Percentiles rank a stretch among this genome's conserved stretches.
These are phyloP conservation scores for Morbakka virulenta DNA, from an alignment of 30 jellyfish, hydroid and myxozoan genomes.

Conservation along the genomic window DNA sequence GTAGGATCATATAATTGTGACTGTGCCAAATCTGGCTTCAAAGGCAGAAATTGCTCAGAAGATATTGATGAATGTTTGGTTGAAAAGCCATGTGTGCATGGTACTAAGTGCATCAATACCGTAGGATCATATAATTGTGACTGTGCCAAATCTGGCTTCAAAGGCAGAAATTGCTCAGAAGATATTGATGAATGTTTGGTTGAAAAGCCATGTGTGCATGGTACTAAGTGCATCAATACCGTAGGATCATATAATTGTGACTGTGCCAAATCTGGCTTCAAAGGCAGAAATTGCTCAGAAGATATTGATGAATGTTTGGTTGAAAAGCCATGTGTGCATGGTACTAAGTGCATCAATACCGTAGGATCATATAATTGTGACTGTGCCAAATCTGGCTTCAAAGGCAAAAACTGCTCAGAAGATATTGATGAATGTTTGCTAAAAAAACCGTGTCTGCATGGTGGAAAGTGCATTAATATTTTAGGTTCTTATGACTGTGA, in stretches of 20 bases:
- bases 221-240: constrained; percentile 37
- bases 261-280: constrained; percentile 31
- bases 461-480: constrained; percentile 34
- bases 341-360: background rate
- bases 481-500: constrained; percentile 49
- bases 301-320: constrained; percentile 27
- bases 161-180: constrained; percentile 20
- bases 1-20: constrained; percentile 22
- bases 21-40: constrained; percentile 38
- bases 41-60: constrained; percentile 36
- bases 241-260: constrained; percentile 43
- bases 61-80: background rate
- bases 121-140: constrained; percentile 5
- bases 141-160: constrained; percentile 33
- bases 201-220: constrained; percentile 43
- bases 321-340: constrained; percentile 23
- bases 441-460: constrained; percentile 25
- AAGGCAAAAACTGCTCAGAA: constrained; percentile 33
- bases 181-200: constrained; percentile 36
- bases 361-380: constrained; percentile 23
- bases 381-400: constrained; percentile 44
- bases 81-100: constrained; percentile 29
- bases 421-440: constrained; percentile 50
- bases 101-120: constrained; percentile 10
- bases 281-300: constrained; percentile 16